phyloP scores from a whole-genome alignment of 2,888 invertebrate genomes.

The Heteromyza rotundicornis region DNA sequence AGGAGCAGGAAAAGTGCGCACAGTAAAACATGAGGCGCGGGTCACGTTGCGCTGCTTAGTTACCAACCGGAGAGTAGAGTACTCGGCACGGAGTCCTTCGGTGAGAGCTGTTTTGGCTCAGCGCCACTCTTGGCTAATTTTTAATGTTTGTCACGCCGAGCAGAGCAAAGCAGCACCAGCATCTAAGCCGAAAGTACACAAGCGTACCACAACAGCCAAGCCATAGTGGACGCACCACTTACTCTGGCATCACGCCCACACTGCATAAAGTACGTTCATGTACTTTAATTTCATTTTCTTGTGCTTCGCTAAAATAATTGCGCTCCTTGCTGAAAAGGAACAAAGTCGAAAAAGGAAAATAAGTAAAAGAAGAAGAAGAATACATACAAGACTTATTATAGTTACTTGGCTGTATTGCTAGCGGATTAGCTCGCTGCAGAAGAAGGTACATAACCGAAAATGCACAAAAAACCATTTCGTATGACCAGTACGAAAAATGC shows the following conservation, averaged over 20 bases:
- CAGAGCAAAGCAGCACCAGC: neutral
- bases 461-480: neutral
- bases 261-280: neutral
- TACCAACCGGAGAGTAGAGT: neutral
- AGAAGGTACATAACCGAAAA: neutral
- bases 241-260: no score
- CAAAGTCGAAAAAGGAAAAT: no score
- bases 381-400: neutral
- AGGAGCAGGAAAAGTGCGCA: neutral
- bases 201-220: neutral
- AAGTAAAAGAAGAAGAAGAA: neutral
- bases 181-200: neutral
- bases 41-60: neutral
- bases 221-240: neutral
- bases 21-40: neutral
- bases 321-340: neutral
- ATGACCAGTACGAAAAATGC: neutral
- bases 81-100: neutral
- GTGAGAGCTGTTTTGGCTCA: conserved; percentile 40
- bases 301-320: neutral
- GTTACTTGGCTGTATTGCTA: neutral
- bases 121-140: conserved; percentile 48
- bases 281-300: conserved; percentile 2
- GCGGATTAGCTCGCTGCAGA: neutral
- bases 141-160: conserved; percentile 33